Percentiles rank a stretch among this genome's conserved stretches.
These are phyloP conservation scores for Oophaga sylvatica DNA, from an alignment of 2,797 vertebrate genomes.

Conservation along the genomic window DNA sequence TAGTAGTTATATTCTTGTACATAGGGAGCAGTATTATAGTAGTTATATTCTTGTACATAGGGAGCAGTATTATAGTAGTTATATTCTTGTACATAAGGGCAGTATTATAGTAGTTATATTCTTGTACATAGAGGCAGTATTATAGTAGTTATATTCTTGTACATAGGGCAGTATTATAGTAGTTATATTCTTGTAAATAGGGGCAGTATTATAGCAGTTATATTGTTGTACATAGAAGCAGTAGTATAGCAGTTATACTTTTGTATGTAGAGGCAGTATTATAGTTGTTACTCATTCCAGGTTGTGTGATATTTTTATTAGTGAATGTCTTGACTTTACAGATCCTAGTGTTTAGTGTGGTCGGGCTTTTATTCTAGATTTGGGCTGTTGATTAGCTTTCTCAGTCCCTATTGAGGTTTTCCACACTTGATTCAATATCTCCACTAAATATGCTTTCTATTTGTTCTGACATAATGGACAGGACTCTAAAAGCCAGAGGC, in stretches of 20 bases:
- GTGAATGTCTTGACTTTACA: neutral
- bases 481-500: neutral
- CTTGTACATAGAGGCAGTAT: too few relatives aligned
- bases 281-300: neutral
- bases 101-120: too few relatives aligned
- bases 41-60: too few relatives aligned
- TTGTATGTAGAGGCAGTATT: neutral
- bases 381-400: neutral
- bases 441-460: neutral
- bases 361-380: neutral
- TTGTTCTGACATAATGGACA: constrained; percentile 26
- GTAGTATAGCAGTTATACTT: neutral
- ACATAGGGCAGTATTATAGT: too few relatives aligned
- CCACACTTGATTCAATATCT: neutral
- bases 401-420: neutral
- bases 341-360: neutral
- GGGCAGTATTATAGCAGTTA: too few relatives aligned
- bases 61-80: too few relatives aligned
- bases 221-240: too few relatives aligned
- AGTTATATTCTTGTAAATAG: too few relatives aligned
- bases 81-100: too few relatives aligned
- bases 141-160: too few relatives aligned
- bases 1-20: too few relatives aligned
- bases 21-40: too few relatives aligned
- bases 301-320: neutral